A percentile compares a stretch with the other conserved stretches of the same genome.
These are phyloP conservation scores for Ophraella communa DNA, from an alignment of 2,888 invertebrate species.

Conservation along the genomic window DNA sequence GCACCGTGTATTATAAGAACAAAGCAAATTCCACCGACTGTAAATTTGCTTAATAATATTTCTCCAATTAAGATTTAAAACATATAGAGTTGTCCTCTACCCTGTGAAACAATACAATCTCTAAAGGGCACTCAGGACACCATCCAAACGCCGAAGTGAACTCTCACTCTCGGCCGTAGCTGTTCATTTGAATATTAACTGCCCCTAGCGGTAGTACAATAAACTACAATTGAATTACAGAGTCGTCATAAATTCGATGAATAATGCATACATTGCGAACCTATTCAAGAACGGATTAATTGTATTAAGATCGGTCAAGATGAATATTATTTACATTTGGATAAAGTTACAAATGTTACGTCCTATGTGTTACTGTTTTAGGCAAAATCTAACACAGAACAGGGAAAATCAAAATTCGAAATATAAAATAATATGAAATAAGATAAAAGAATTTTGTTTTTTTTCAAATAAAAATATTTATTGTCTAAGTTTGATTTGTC, in stretches of 20 bases:
- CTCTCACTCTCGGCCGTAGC: conserved; percentile 17
- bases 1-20: not conserved
- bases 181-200: conserved; percentile 42
- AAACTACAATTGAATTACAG: conserved; percentile 43
- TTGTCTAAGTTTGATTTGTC: no score
- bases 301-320: conserved; percentile 34
- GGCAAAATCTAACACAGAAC: no score
- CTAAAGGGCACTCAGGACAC: conserved; percentile 35
- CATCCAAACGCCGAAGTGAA: conserved; percentile 8
- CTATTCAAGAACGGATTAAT: conserved; percentile 40
- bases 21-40: not conserved
- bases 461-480: no score
- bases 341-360: not conserved
- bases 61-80: conserved; percentile 6
- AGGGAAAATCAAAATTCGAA: not conserved
- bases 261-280: conserved; percentile 38
- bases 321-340: conserved; percentile 23
- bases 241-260: conserved; percentile 41
- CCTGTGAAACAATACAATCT: conserved; percentile 32
- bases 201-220: conserved; percentile 36
- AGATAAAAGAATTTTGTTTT: no score
- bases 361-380: not conserved
- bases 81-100: conserved; percentile 20
- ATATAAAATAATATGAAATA: not conserved
- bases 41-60: not conserved